phyloP scores from a whole-genome alignment of 53 echinoderm and acorn worm genomes.

The Hippasteria phrygiana region DNA sequence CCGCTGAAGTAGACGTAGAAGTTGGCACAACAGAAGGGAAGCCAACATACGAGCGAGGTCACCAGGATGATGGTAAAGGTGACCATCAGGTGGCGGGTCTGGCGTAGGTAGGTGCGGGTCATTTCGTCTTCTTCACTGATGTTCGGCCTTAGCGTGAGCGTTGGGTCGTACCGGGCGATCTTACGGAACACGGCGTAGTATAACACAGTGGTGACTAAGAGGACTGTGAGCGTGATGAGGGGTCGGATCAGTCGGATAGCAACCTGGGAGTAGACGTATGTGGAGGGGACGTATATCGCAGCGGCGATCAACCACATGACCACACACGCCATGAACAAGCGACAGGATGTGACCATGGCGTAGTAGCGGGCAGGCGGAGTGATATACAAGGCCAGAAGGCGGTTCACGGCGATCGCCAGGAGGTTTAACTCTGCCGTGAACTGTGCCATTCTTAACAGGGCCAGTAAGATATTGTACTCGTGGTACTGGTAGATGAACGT shows the following conservation, averaged over 20 bases:
- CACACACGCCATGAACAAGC: background rate
- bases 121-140: no score
- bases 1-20: background rate
- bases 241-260: background rate
- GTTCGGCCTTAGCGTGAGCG: no score
- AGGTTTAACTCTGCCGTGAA: conserved; percentile 21
- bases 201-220: background rate
- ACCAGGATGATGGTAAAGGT: no score
- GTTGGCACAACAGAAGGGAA: background rate
- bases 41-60: no score
- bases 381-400: background rate
- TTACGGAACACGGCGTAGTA: no score
- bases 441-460: background rate
- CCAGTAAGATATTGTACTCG: background rate
- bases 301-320: background rate
- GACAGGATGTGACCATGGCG: background rate
- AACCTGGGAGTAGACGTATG: background rate
- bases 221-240: background rate
- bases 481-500: background rate
- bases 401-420: background rate
- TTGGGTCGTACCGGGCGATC: no score
- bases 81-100: no score
- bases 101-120: no score
- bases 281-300: background rate
- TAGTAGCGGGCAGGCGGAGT: background rate